A percentile compares a stretch with the other conserved stretches of the same genome.
Conservation (phyloP, 1,140 invertebrate species). For the Paracyclopina nana region DNA sequence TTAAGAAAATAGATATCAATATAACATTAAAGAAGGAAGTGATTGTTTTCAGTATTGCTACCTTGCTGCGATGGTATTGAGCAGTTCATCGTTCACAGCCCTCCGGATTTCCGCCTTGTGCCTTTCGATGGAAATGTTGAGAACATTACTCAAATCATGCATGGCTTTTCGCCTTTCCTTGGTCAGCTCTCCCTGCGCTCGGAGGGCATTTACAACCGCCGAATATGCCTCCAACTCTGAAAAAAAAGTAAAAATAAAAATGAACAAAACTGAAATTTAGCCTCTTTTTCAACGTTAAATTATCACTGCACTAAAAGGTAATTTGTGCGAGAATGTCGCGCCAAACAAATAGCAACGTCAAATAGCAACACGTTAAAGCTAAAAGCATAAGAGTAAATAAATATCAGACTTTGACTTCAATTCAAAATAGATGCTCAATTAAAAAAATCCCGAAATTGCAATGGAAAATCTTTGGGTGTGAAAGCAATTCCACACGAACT, state of each 20-base stretch:
- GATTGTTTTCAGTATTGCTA: constrained; percentile 15
- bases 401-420: no score
- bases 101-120: constrained; percentile 71
- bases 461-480: no score
- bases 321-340: neutral
- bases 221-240: constrained; percentile 76
- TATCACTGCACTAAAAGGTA: neutral
- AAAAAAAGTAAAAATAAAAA: constrained; percentile 19
- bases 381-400: no score
- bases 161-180: constrained; percentile 61
- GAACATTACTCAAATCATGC: constrained; percentile 50
- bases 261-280: neutral
- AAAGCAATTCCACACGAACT: no score
- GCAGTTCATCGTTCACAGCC: constrained; percentile 70
- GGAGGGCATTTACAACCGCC: constrained; percentile 60
- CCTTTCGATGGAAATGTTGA: constrained; percentile 69
- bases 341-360: neutral
- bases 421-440: no score
- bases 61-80: constrained; percentile 52
- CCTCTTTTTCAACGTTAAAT: neutral
- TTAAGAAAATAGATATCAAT: constrained; percentile 1
- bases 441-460: no score
- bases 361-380: neutral
- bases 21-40: neutral
- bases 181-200: constrained; percentile 69